Base-by-base conservation (phyloP, 2,113 vertebrate species). In the Platanista minor region DNA sequence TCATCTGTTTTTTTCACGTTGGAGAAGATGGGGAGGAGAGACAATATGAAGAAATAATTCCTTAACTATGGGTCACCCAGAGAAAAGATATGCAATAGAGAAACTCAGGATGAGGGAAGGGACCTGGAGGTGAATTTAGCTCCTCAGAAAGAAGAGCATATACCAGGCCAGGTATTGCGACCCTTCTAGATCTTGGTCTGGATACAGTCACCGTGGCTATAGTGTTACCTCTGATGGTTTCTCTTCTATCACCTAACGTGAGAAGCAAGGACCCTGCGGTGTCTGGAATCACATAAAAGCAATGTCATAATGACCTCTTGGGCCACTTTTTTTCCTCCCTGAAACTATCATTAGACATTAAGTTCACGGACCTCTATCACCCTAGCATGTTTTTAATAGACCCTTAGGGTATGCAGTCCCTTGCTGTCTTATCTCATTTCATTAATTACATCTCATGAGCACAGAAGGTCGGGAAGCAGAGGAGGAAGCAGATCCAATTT, bases 371-470 rank as follows among this genome's bases (percentile, higher is more conserved):
- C 93, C 98, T 98, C 97, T 95, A 96, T 98, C 98, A 98, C 96
- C 95, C 97, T 83, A 97, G 97, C 96, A 98, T 97, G 97, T 98
- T 98, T 94, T 97, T 97, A 98, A 98, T 67, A 98, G 97, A 98
- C 94, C 97, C 92, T 97, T 87, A 93, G 97, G 98, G 96, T 94
- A 95, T 72, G 85, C 5, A 2, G 97, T 92, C 90, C 90, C 78
- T 95, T 75, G 66, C 90, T 98, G 98, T 98, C 98, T 98, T 95
- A 97, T 98, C 97, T 98, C 96, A 98, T 99, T 98, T 98, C 89
- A 98, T 98, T 98, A 98, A 98, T 98, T 98, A 98, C 97, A 98
- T 98, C 97, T 98, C 98, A 98, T 33, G 97, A 98, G 97, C 97
- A 91, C 88, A 54, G 90, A 90, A 95, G 98, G 98, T 98, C 98